These are phyloP conservation scores for Cremastobaeus sp. DNA, from an alignment of 2,888 invertebrate genomes.

Conservation along the genomic window DNA sequence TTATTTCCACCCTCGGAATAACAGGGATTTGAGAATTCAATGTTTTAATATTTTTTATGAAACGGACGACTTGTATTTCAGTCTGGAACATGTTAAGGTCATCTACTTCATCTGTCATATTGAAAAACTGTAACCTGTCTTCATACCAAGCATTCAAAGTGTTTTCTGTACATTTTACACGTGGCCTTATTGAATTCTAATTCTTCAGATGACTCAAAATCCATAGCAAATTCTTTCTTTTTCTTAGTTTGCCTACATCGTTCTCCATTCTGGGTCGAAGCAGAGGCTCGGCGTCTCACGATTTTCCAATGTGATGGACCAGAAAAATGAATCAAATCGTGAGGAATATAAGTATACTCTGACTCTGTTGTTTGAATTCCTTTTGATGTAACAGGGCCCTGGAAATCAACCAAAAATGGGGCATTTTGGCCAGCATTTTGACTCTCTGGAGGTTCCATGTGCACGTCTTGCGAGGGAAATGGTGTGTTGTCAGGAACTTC, in stretches of 20 bases:
- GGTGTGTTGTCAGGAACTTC: conserved; percentile 65
- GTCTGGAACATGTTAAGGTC: conserved; percentile 6
- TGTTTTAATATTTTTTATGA: conserved; percentile 4
- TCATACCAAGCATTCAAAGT: conserved; percentile 37
- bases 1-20: conserved; percentile 72
- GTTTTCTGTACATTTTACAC: conserved; percentile 11
- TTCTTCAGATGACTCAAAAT: too few species aligned
- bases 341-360: conserved; percentile 71
- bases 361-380: conserved; percentile 50
- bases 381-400: conserved; percentile 59
- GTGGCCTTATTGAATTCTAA: too few species aligned
- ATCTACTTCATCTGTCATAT: not conserved
- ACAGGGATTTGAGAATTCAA: not conserved
- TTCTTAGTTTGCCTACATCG: conserved; percentile 38
- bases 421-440: conserved; percentile 8
- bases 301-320: conserved; percentile 92
- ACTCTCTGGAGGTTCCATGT: conserved; percentile 45
- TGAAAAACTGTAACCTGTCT: not conserved
- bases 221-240: conserved; percentile 61
- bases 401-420: conserved; percentile 68
- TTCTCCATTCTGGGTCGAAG: conserved; percentile 59
- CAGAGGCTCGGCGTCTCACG: conserved; percentile 68
- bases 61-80: not conserved
- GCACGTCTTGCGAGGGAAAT: conserved; percentile 34
- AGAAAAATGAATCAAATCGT: conserved; percentile 82